These are phyloP conservation scores for Parauchenoglanis ngamensis DNA, from an alignment of 2,797 vertebrate genomes.

Conservation along the genomic window DNA sequence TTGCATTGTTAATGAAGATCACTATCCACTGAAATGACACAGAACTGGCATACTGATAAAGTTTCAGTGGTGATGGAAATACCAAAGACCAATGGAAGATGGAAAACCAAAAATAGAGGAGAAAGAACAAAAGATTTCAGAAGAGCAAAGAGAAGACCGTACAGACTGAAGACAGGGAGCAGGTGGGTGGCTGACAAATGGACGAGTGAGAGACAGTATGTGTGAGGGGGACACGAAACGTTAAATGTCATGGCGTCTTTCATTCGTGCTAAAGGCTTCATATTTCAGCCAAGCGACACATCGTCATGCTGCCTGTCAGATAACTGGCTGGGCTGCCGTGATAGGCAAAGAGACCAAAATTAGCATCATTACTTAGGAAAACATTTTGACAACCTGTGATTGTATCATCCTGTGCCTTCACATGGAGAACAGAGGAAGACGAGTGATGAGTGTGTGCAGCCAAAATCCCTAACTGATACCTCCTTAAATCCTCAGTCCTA, in stretches of 20 bases:
- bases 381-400: conserved; percentile 22
- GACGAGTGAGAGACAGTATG: conserved; percentile 6
- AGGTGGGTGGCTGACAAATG: conserved; percentile 30
- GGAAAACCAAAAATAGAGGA: background rate
- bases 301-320: conserved; percentile 28
- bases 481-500: background rate
- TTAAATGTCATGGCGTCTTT: conserved; percentile 50
- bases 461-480: background rate
- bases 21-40: background rate
- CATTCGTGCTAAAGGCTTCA: conserved; percentile 31
- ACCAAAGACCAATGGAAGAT: too few species aligned
- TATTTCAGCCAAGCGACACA: conserved; percentile 26
- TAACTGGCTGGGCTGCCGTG: conserved; percentile 21
- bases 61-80: background rate
- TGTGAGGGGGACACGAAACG: conserved; percentile 9
- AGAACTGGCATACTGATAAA: background rate
- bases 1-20: background rate
- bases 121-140: background rate
- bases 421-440: background rate
- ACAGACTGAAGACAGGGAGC: conserved; percentile 16
- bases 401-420: background rate
- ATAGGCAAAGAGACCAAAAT: conserved; percentile 25
- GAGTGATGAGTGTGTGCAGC: background rate
- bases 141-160: background rate
- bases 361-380: conserved; percentile 30